A percentile compares a stretch with the other conserved stretches of the same genome.
phyloP scores from a whole-genome alignment of 1,140 invertebrate genomes.

The Watersipora subatra region DNA sequence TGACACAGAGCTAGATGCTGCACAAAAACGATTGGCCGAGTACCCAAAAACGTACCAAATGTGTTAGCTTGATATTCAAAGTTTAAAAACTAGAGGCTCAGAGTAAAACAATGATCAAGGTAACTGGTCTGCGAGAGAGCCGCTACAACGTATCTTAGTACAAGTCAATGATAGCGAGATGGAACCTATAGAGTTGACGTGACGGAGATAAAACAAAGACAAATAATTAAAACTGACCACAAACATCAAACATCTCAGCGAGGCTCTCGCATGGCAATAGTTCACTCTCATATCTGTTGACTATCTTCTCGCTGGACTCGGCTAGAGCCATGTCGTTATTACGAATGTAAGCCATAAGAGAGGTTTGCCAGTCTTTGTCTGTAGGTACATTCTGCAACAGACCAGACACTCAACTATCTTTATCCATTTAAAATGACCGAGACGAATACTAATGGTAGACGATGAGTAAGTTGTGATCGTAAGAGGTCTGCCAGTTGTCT shows the following conservation, averaged over 20 bases:
- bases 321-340: constrained; percentile 79
- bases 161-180: not conserved
- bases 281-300: constrained; percentile 71
- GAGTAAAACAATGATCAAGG: too few species aligned
- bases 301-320: constrained; percentile 64
- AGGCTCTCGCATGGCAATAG: constrained; percentile 76
- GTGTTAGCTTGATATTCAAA: too few species aligned
- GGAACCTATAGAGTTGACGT: not conserved
- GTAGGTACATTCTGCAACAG: constrained; percentile 52
- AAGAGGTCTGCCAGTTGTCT: too few species aligned
- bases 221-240: constrained; percentile 20
- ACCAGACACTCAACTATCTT: too few species aligned
- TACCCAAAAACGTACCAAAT: too few species aligned
- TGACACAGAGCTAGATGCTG: too few species aligned
- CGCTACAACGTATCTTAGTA: too few species aligned
- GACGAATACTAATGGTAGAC: too few species aligned
- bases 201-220: not conserved
- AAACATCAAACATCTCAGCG: constrained; percentile 75
- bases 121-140: too few species aligned
- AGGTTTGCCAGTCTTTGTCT: constrained; percentile 70
- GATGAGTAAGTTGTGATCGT: too few species aligned
- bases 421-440: too few species aligned
- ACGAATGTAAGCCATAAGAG: constrained; percentile 79
- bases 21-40: too few species aligned
- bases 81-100: not conserved